Conservation (phyloP, 1,140 invertebrate species). For the Holcopasites calliopsidis region DNA sequence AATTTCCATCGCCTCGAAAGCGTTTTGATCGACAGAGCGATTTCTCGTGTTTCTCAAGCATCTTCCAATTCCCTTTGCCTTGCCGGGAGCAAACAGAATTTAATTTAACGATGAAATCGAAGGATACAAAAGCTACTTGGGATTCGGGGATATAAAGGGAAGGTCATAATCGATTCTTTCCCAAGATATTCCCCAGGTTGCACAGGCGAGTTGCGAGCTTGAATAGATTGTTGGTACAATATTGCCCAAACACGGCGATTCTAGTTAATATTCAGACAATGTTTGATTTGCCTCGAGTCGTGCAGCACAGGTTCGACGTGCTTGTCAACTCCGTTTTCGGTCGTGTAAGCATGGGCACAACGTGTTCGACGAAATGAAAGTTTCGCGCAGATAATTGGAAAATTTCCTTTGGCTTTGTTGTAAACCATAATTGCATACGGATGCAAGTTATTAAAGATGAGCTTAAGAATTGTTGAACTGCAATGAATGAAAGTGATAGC, state of each 20-base stretch:
- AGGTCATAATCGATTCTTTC: background rate
- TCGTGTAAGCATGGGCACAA: background rate
- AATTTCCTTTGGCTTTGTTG: no score
- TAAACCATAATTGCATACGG: no score
- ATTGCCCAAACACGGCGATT: background rate
- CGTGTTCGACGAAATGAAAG: background rate
- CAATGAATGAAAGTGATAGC: no score
- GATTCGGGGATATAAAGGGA: background rate
- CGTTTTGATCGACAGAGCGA: background rate
- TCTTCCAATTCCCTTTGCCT: background rate
- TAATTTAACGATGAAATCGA: background rate
- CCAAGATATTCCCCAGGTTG: background rate
- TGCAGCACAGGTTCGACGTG: background rate
- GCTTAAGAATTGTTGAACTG: no score
- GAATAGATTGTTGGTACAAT: background rate
- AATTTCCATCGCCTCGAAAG: background rate
- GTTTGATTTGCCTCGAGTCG: background rate
- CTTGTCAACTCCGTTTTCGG: background rate
- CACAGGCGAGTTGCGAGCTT: background rate
- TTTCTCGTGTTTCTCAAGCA: conserved; percentile 13
- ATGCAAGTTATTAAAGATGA: no score
- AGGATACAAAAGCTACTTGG: background rate
- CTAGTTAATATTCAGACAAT: conserved; percentile 11
- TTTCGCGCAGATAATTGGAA: no score
- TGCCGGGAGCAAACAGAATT: conserved; percentile 7